These are phyloP conservation scores for human DNA, from an alignment of 2,113 vertebrate species.

Conservation along the genomic window GRCh38 chr11:127467501-127468000, in stretches of 20 bases:
- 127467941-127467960: background rate
- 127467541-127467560: background rate
- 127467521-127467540: conserved; percentile 39
- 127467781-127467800: background rate
- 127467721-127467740: conserved; percentile 31
- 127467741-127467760: background rate
- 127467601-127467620: background rate
- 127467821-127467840: background rate
- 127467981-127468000: background rate
- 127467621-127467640: conserved; percentile 46
- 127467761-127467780: background rate
- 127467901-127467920: background rate
- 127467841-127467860: background rate
- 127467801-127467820: background rate
- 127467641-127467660: background rate
- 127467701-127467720: background rate
- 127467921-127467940: fast-evolving
- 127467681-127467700: background rate
- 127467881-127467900: background rate
- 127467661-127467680: conserved; percentile 46
- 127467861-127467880: background rate
- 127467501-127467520: background rate
- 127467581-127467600: background rate
- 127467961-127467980: background rate
- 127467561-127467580: background rate